phyloP scores from a whole-genome alignment of 2,888 invertebrate genomes.

The Omphaloscelis lunosa region DNA sequence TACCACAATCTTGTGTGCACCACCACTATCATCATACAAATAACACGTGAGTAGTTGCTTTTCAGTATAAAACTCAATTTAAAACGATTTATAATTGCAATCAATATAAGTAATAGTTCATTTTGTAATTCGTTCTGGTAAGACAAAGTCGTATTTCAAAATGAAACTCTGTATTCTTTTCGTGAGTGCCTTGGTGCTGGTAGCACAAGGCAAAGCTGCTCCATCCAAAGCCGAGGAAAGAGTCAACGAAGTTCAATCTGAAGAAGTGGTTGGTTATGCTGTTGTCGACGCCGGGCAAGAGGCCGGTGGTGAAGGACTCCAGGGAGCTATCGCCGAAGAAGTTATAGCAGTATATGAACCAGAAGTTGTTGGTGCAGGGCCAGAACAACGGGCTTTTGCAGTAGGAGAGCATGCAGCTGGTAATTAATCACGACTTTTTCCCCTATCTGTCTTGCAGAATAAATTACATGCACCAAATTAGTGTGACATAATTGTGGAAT shows the following conservation, averaged over 20 bases:
- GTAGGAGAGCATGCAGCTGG: slow-evolving; percentile 2
- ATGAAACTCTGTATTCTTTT: slow-evolving; percentile 49
- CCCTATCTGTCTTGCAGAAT: not conserved
- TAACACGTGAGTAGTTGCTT: slow-evolving; percentile 6
- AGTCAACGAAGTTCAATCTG: not conserved
- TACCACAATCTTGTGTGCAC: slow-evolving; percentile 26
- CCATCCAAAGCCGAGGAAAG: slow-evolving; percentile 15
- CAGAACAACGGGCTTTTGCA: not conserved
- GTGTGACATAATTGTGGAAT: not conserved
- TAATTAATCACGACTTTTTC: not conserved
- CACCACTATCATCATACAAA: slow-evolving; percentile 17
- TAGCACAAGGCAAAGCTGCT: slow-evolving; percentile 27
- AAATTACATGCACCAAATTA: not conserved
- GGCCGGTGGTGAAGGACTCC: not conserved
- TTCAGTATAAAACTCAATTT: slow-evolving; percentile 42
- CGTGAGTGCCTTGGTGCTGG: slow-evolving; percentile 31
- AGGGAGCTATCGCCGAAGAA: not conserved
- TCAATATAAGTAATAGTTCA: not conserved
- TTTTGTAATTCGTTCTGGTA: not conserved
- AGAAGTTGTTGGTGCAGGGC: not conserved
- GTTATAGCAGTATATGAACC: not conserved
- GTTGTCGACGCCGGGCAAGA: slow-evolving; percentile 5
- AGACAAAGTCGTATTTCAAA: slow-evolving; percentile 31
- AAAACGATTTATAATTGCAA: slow-evolving; percentile 10
- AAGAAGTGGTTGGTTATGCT: not conserved